These are phyloP conservation scores for Pyrgilauda ruficollis DNA, from an alignment of 2,113 vertebrate genomes.

Conservation along the genomic window DNA sequence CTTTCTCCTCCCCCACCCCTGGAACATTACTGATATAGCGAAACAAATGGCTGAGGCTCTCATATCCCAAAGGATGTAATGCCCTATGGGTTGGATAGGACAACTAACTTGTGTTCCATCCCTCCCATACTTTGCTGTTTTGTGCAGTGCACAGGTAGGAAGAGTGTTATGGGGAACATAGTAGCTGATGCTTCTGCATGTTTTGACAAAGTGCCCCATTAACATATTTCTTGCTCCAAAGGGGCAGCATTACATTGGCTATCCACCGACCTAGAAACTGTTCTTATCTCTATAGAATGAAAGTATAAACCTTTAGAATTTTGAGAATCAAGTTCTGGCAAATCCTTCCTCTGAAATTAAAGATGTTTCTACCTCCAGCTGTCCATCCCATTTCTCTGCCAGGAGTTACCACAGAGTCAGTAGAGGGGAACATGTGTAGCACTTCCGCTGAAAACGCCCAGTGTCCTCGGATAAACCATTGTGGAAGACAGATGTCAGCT, in stretches of 20 bases:
- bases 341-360: background rate
- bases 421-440: background rate
- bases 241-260: background rate
- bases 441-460: background rate
- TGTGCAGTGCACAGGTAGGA: background rate
- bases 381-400: background rate
- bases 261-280: background rate
- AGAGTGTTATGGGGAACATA: background rate
- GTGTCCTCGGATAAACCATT: background rate
- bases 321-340: background rate
- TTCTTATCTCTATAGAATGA: background rate
- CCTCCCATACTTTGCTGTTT: background rate
- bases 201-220: background rate
- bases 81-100: background rate
- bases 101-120: background rate
- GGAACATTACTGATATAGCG: background rate
- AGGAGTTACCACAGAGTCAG: background rate
- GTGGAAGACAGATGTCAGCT: background rate
- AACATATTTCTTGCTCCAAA: background rate
- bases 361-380: constrained; percentile 13
- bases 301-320: background rate
- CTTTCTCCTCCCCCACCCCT: background rate
- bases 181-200: background rate
- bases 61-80: background rate
- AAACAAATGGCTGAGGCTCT: background rate